Evolutionary conservation across 2,797 vertebrate genomes (phyloP).

Genomic region (Apodemus agrarius): DNA sequence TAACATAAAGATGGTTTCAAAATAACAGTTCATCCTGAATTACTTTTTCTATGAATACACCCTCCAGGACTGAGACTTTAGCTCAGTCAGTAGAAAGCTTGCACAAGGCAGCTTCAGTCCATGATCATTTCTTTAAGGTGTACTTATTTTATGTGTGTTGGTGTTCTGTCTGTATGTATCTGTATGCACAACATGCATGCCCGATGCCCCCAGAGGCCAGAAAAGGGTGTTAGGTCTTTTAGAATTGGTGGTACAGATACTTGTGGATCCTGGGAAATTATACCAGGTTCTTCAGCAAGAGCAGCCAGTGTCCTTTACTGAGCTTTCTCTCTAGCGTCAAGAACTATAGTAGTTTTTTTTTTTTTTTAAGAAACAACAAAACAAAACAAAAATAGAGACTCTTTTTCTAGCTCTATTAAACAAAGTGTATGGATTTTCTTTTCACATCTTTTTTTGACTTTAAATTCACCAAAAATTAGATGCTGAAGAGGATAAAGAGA

Average conservation of each 20-base stretch:
- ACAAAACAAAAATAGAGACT: neutral
- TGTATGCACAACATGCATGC: neutral
- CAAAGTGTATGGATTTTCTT: slow-evolving; percentile 36
- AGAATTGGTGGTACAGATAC: neutral
- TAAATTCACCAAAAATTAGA: slow-evolving; percentile 54
- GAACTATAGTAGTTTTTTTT: no score
- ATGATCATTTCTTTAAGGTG: neutral
- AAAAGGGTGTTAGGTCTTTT: neutral
- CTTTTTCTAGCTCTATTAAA: slow-evolving; percentile 17
- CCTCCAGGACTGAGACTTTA: neutral
- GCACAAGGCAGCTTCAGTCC: neutral
- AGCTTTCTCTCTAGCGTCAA: neutral
- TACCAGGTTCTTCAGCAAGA: neutral
- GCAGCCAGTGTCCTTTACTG: neutral
- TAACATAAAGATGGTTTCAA: neutral
- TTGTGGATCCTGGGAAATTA: neutral
- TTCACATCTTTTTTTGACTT: slow-evolving; percentile 1
- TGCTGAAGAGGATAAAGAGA: neutral
- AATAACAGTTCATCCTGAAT: neutral
- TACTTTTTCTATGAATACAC: slow-evolving; percentile 43
- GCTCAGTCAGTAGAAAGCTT: neutral
- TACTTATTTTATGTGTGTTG: neutral
- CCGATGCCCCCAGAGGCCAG: neutral
- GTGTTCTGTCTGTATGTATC: neutral
- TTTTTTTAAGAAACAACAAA: neutral